Evolutionary conservation across 2,797 vertebrate genomes (phyloP), one percentile per base, ranked within the genome.

Genomic region (Hyperoplus immaculatus): DNA sequence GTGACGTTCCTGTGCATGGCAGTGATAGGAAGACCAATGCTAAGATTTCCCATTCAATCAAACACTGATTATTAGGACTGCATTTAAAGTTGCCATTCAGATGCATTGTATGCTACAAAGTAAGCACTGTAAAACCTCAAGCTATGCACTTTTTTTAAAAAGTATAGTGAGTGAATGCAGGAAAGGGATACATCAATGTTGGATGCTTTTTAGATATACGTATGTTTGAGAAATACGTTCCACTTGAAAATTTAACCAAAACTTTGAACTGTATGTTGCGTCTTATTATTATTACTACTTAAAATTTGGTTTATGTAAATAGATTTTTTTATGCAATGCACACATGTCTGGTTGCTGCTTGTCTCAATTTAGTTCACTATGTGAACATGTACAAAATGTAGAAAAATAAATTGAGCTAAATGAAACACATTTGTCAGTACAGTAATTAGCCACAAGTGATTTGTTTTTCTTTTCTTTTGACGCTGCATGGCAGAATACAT

Each of bases 221-320:
- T 41, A 50, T 29, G 15, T 2, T 21, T 9, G 8, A 45, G 8
- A 62, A 38, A 13, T 6, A 14, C 4, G 43, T 45, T 45, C 10
- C 43, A 12, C 16, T 54, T 11, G 14, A 9, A 41, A 8, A 39
- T 61, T 41, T 3, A 36, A 56, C 58, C n/a, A 72, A 47, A n/a
- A 62, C 0, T 0, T 16, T 3, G n/a, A 14, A 54, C 21, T 9
- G 1, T 5, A 6, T 18, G 4, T 58, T 15, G 0, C 39, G 16
- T 13, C 29, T 29, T 29, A 14, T 47, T 4, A 57, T 76, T 39
- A 15, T 29, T 11, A n/a, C 21, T 53, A 43, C 21, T 56, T 29
- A 29, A 29, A 12, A 63, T 54, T 15, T 59, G 16, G 2, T 42
- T 46, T 13, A 14, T 55, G 39, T 75, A 66, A 61, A 66, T 42